Base-by-base conservation (phyloP, 2,888 invertebrate species). In the Cinara cedri region DNA sequence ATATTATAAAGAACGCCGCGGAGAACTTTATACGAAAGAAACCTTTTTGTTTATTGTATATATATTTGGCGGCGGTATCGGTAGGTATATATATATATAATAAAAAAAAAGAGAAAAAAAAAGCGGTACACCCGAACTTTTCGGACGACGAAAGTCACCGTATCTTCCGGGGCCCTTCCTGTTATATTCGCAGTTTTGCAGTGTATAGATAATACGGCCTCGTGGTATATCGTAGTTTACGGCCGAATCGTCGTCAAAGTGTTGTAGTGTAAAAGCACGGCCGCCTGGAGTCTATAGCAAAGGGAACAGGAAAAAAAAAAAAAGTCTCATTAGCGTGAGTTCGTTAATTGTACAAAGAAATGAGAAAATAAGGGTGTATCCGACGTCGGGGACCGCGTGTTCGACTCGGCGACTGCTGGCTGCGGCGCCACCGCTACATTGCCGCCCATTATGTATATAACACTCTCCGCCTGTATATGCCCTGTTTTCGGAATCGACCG, bases 261-360 rank as follows among this genome's bases (percentile, higher is more conserved):
- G 49, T 78, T 70, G 4, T 51, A 24, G 42, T 44, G 46, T n/a
- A n/a, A n/a, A n/a, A n/a, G n/a, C n/a, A 57, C 46, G 44, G 57
- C 44, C 13, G 63, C 60, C 26, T 19, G 10, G 16, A 13, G 19
- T 34, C 49, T 60, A 19, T 34, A 26, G 54, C 9, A 54, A 14
- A 9, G 63, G 42, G 63, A 24, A 8, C 11, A 26, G 51, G n/a
- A 21, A 60, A 34, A 34, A 21, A n/a, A 3, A 46, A 78, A 78
- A 78, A 78, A 78, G 66, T 70, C 78, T 78, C 78, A 70, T 78
- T 78, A 78, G 57, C 66, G 49, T 42, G 78, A 78, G 78, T 70
- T 78, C 34, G 60, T 78, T 78, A 70, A 78, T 78, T 78, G 78
- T 55, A 78, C 78, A 70, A 75, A 75, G 74, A 65, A 24, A 42